Evolutionary conservation across 2,113 vertebrate species (phyloP).

Genomic region (Psilopogon haemacephalus): DNA sequence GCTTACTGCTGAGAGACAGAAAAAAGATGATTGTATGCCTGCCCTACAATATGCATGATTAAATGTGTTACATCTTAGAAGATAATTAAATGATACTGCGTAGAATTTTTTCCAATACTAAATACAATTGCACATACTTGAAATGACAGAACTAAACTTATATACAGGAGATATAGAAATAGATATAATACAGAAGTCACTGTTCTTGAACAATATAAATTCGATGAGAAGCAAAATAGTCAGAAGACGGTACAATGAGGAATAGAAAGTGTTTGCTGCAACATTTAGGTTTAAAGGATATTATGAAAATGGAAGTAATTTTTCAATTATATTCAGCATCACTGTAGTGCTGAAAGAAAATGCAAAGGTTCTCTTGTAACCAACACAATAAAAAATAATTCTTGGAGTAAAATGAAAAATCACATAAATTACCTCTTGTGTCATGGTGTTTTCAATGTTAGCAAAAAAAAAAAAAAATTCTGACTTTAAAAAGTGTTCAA

Average conservation of each 20-base stretch:
- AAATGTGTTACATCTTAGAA: background rate
- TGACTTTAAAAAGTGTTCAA: background rate
- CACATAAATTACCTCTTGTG: background rate
- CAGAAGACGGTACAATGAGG: background rate
- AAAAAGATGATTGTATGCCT: background rate
- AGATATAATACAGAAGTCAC: background rate
- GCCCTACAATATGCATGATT: background rate
- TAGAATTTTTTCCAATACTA: background rate
- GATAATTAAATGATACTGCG: background rate
- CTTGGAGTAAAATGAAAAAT: background rate
- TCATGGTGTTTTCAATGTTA: background rate
- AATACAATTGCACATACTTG: background rate
- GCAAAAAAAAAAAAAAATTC: background rate
- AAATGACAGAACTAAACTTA: background rate
- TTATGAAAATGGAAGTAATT: background rate
- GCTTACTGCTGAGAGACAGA: background rate
- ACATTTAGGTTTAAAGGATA: background rate
- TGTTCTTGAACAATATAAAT: background rate
- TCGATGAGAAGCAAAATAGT: background rate
- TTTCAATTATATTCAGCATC: background rate
- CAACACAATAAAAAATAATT: background rate
- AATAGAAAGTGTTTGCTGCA: background rate
- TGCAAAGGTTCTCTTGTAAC: background rate
- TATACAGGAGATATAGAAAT: background rate
- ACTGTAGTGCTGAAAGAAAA: background rate